Base-by-base conservation (phyloP, 2,888 invertebrate species). In the Eulithis testata region DNA sequence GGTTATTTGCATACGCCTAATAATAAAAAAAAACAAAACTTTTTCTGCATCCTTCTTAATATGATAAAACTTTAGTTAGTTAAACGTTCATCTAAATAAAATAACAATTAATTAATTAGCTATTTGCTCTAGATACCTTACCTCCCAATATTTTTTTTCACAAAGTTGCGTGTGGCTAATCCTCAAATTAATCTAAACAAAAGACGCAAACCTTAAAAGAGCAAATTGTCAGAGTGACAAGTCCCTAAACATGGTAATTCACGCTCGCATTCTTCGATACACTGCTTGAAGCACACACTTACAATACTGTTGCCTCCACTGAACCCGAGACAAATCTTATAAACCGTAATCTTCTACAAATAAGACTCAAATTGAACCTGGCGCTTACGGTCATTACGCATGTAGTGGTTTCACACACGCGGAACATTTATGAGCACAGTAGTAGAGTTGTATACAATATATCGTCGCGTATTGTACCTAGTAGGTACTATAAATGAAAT, bases 241-340 rank as follows among this genome's bases (percentile, higher is more conserved):
- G 84, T 89, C 87, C 89, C 90, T 89, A 91, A 93, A 83, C 90
- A 89, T 87, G 88, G 89, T 90, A 91, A 91, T 92, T 91, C 90
- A 90, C 90, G 87, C 89, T 88, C 84, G 87, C 92, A 91, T 92
- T 93, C 91, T 92, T 92, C 86, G 86, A 91, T 91, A 91, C 88
- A 88, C 82, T 82, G 83, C 82, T 85, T 82, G 81, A 86, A 84
- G 83, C 85, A 81, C 89, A 90, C 89, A 89, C 83, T 80, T 77
- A 82, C 80, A 84, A 86, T 81, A 83, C 84, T 84, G 85, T 86
- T 86, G 82, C 86, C 82, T 79, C 82, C 81, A 87, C 78, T 73
- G 65, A 54, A 61, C 45, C 52, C 59, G 58, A 68, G 75, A 55
- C 44, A 55, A 76, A 76, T 49, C 14, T 21, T 4, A 70, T 66